These are phyloP conservation scores for Andricus curvator DNA, from an alignment of 2,888 invertebrate genomes.

Conservation along the genomic window DNA sequence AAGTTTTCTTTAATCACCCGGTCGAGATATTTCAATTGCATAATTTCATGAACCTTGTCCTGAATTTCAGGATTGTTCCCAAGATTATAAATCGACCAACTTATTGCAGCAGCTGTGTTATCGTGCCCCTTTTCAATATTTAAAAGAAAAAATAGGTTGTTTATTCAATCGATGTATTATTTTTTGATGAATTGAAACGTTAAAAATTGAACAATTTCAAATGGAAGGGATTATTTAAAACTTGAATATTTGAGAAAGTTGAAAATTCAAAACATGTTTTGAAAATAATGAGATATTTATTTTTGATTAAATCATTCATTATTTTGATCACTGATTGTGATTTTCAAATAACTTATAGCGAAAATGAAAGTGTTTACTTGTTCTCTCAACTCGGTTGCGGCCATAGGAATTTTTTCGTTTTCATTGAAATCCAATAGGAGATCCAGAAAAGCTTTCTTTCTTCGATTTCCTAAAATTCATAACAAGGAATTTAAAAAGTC, in stretches of 20 bases:
- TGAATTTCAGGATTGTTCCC: conserved; percentile 78
- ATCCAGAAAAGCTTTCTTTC: conserved; percentile 85
- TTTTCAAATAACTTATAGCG: conserved; percentile 78
- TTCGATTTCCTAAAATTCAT: conserved; percentile 78
- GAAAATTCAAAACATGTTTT: too few species aligned
- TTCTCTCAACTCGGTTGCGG: conserved; percentile 82
- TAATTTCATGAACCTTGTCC: conserved; percentile 75
- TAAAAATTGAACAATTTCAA: too few species aligned
- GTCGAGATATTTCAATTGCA: conserved; percentile 80
- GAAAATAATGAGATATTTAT: too few species aligned
- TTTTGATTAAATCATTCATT: too few species aligned
- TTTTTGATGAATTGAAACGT: too few species aligned
- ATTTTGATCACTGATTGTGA: not conserved
- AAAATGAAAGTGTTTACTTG: conserved; percentile 88
- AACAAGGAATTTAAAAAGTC: too few species aligned
- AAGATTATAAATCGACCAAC: conserved; percentile 79
- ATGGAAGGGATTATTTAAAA: too few species aligned
- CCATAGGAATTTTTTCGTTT: conserved; percentile 81
- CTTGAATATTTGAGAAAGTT: too few species aligned
- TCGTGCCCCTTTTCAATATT: conserved; percentile 77
- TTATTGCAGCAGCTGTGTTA: conserved; percentile 80
- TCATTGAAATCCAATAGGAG: conserved; percentile 81
- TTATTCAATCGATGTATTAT: too few species aligned
- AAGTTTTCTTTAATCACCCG: conserved; percentile 81
- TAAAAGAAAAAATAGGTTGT: too few species aligned